Evolutionary conservation across 2,797 vertebrate species (phyloP), one percentile per base, ranked within the genome.

Genomic region (Enteromius thamalakanensis): DNA sequence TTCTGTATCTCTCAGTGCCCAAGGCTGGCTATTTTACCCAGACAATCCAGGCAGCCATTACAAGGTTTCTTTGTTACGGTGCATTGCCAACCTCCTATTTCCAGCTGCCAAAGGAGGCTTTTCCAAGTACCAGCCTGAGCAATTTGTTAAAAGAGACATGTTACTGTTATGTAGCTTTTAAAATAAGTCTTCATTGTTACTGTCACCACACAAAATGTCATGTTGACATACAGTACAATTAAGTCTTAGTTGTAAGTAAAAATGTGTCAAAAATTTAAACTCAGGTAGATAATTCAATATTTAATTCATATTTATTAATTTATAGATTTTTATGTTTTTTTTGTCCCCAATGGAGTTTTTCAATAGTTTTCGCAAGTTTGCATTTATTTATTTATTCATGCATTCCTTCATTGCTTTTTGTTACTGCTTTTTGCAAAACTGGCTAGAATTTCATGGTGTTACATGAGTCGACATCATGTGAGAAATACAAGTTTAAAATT

Each of bases 1-100:
- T 21, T 17, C 19, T 37, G 14, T 68, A 26, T 21, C 62, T 79
- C 15, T 72, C 21, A 74, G 32, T 49, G 49, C 65, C 32, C 32
- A 62, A 78, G 64, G 64, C 72, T 67, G 53, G 23, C 68, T 58
- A 70, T 75, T 88, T 71, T 32, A 40, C 26, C 62, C 74, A 70
- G 60, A 76, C 68, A 84, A 85, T 78, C 62, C 55, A 45, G 74
- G 69, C 42, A 49, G 51, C 47, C 84, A 70, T 65, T 64, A 76
- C 64, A 79, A 40, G 53, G 45, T 75, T 74, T 51, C 34, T 77
- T 69, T 87, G 81, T 60, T 81, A 62, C 34, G 15, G 58, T 62
- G 23, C 58, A 62, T 76, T 83, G 62, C 82, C 82, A 83, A 60
- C 65, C n/a, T 72, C 64, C 70, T 10, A 82, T 85, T 87, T 79